Percentiles rank a stretch among this genome's conserved stretches.
phyloP scores from a whole-genome alignment of 2,888 invertebrate species.

The Thymelicus acteon region DNA sequence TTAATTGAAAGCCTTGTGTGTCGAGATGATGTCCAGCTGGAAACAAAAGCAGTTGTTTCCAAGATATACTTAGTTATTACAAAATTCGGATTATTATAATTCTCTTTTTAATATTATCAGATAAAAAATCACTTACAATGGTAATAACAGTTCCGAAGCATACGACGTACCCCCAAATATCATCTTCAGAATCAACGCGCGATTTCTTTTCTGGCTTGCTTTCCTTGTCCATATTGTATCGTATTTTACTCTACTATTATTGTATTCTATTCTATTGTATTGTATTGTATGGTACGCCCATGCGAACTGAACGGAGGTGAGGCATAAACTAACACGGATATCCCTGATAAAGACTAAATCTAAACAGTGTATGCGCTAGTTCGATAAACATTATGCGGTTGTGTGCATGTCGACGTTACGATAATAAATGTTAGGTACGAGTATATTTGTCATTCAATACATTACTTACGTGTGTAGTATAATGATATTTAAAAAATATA shows the following conservation, averaged over 20 bases:
- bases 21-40: no score
- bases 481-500: no score
- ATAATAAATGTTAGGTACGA: not conserved
- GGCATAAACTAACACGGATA: slow-evolving; percentile 25
- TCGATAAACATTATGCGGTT: slow-evolving; percentile 14
- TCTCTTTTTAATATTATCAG: not conserved
- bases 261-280: not conserved
- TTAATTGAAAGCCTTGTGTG: no score
- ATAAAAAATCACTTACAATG: slow-evolving; percentile 81
- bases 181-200: slow-evolving; percentile 45
- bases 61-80: no score
- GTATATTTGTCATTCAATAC: not conserved
- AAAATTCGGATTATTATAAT: not conserved
- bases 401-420: not conserved
- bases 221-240: slow-evolving; percentile 32
- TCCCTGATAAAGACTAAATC: slow-evolving; percentile 32
- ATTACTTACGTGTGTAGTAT: no score
- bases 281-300: slow-evolving; percentile 41
- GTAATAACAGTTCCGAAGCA: slow-evolving; percentile 86
- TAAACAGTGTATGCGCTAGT: not conserved
- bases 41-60: no score
- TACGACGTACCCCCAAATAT: slow-evolving; percentile 87
- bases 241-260: not conserved
- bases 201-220: slow-evolving; percentile 38
- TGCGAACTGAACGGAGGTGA: slow-evolving; percentile 32